Conservation (phyloP, 2,888 invertebrate genomes). For the Orthonevra nobilis region DNA sequence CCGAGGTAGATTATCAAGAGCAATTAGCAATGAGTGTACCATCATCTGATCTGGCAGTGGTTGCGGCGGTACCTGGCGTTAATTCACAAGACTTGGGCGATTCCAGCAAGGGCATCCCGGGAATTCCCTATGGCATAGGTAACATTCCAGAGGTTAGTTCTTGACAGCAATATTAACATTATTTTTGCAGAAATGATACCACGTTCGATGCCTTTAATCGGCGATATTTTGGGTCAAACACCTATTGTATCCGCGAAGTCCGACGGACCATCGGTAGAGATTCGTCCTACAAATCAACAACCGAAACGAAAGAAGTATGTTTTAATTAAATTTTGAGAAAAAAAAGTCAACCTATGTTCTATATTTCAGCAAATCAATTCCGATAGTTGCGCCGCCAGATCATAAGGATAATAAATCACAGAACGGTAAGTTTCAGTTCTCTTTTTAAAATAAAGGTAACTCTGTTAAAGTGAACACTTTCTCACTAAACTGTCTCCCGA, state of each 20-base stretch:
- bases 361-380: conserved; percentile 72
- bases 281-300: conserved; percentile 78
- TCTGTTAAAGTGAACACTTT: too few relatives aligned
- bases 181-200: conserved; percentile 57
- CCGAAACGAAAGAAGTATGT: conserved; percentile 80
- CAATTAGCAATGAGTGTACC: conserved; percentile 50
- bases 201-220: conserved; percentile 44
- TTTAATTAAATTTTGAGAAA: background rate
- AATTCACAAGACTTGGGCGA: conserved; percentile 57
- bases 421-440: conserved; percentile 44
- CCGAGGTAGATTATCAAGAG: conserved; percentile 74
- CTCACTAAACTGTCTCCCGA: too few relatives aligned
- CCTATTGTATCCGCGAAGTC: conserved; percentile 87
- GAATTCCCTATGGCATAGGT: conserved; percentile 72
- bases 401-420: conserved; percentile 65
- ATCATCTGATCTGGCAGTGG: conserved; percentile 67
- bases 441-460: too few relatives aligned
- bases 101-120: conserved; percentile 39
- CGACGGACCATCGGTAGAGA: conserved; percentile 82
- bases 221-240: conserved; percentile 77
- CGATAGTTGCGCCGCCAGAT: conserved; percentile 74
- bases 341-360: too few relatives aligned
- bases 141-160: too few relatives aligned
- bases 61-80: conserved; percentile 49
- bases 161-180: background rate